Base-by-base conservation (phyloP, 2,888 invertebrate species). In the Cephus runcator region DNA sequence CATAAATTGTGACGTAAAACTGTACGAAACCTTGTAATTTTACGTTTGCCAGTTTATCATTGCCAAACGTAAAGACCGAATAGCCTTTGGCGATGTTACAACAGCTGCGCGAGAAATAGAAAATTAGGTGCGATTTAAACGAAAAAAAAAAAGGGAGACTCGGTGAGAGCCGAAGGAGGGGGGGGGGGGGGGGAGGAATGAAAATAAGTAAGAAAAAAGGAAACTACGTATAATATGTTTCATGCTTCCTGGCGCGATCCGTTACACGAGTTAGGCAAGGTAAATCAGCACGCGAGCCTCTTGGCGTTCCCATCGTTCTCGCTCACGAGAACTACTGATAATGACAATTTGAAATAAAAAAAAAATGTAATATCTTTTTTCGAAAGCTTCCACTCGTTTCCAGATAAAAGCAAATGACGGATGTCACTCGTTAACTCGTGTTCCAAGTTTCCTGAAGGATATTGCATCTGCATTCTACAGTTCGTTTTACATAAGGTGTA, bases 111-210 rank as follows among this genome's bases (percentile, higher is more conserved):
- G 56, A 56, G 56, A 56, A 56, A 56, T 56, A 56, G 56, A 56
- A 56, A 56, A 56, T 9, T 23, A 56, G 56, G 56, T 56, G 69
- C 4, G 11, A 77, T 33, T 77, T 73, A 56, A 77, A 34, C 12
- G 34, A n/a, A 68, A 77, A 76, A 71, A 75, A 34, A 40, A 1
- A n/a, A n/a, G n/a, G 33, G 4, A 77, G 35, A 73, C 12, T 73
- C 40, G 35, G 35, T 23, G 31, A 34, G 36, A 73, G 35, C 12
- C 35, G 35, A 3, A 34, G 34, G 11, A 1, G 35, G 12, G 1
- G 35, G 35, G 34, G 11, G 9, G 12, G 35, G 9, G 1, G 11
- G 35, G 3, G 12, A 3, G 71, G 11, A 33, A 73, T 73, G 30
- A 73, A 75, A 30, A 73, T 23, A n/a, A 9, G 4, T 34, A 35